These are phyloP conservation scores for Dryadula phaetusa DNA, from an alignment of 2,888 invertebrate species.

Conservation along the genomic window DNA sequence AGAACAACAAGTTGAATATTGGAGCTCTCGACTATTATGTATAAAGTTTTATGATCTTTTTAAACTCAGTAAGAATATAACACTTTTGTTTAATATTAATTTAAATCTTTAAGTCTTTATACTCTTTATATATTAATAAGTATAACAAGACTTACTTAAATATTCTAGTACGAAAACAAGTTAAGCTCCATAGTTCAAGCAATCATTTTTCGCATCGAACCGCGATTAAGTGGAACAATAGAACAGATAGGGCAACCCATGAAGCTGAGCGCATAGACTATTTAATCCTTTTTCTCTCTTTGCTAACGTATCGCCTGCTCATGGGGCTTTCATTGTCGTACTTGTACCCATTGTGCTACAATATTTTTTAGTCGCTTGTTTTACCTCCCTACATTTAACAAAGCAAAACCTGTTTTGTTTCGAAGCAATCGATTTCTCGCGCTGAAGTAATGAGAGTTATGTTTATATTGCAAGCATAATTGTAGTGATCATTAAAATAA, in stretches of 20 bases:
- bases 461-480: not conserved
- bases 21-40: not conserved
- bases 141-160: not conserved
- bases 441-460: conserved; percentile 14
- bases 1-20: conserved; percentile 5
- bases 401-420: conserved; percentile 49
- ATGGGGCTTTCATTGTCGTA: conserved; percentile 63
- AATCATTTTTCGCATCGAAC: conserved; percentile 27
- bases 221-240: conserved; percentile 49
- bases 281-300: conserved; percentile 63
- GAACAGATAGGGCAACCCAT: conserved; percentile 52
- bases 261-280: conserved; percentile 52
- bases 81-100: not conserved
- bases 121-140: not conserved
- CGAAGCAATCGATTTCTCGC: conserved; percentile 56
- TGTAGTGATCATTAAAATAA: conserved; percentile 16
- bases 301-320: conserved; percentile 66
- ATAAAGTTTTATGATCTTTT: not conserved
- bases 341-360: conserved; percentile 62
- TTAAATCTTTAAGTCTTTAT: too few relatives aligned
- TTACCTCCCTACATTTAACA: conserved; percentile 50
- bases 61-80: not conserved
- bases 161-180: not conserved
- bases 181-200: conserved; percentile 13
- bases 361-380: conserved; percentile 55